Base-by-base conservation (phyloP, 2,888 invertebrate species). In the Mechanitis mazaeus region DNA sequence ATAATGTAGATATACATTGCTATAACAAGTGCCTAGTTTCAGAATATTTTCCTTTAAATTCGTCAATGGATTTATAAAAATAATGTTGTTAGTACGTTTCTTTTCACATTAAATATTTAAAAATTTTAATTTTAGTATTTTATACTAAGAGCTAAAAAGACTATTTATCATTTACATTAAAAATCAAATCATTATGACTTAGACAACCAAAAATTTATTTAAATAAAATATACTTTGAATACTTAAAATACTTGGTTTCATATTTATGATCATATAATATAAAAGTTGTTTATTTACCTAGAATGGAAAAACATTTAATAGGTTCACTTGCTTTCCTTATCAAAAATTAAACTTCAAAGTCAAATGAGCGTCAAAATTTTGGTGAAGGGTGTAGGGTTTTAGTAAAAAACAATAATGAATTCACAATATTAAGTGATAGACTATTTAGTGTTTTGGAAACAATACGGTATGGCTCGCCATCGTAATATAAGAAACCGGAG, bases 401-500 rank as follows among this genome's bases (percentile, higher is more conserved):
- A 45, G 7, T 54, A 56, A 53, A 57, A 62, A 64, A 60, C 33
- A 65, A 64, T 60, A 56, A 64, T 66, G 61, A 58, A 42, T 54
- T 28, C 58, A 33, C n/a, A 55, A 33, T 60, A 63, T 46, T 64
- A 61, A 50, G 50, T 50, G 31, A 50, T 50, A 50, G 59, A 33
- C 20, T 20, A 20, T 20, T 20, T 58, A 33, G 33, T 7, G 7
- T 50, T 46, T 42, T 7, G 11, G 7, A 33, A 45, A 9, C 54
- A 47, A 57, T 53, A 31, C 7, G 73, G 46, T 73, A 97, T 97
- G 97, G 94, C 97, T 68, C 94, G 97, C 57, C 97, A 97, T 81
- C 92, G 97, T 68, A 95, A 96, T 85, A 92, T 97, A 61, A 92
- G 97, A 63, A 94, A 94, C 66, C 94, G 96, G 92, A 95, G 95